Evolutionary conservation across 1,140 invertebrate genomes (phyloP), one percentile per base, ranked within the genome.

Genomic region (Ruditapes philippinarum): DNA sequence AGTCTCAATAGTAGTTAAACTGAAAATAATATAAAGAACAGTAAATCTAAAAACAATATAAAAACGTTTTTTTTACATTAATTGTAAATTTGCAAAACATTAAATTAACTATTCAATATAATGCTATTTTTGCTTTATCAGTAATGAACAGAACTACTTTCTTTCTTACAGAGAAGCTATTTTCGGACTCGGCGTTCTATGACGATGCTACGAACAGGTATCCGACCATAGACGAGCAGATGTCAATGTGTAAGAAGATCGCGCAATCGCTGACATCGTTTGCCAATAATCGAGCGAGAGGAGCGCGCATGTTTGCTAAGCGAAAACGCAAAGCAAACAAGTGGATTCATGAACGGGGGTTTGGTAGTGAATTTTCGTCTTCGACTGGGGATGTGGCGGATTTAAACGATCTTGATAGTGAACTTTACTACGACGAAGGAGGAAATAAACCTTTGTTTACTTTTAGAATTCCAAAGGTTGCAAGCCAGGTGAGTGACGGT

Each of bases 231-330:
- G 98, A 99, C 94, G 98, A 99, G 95, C 98, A 99, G 96, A 98
- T 99, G 93, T 97, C 98, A 95, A 96, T 99, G 85, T 98, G 98
- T 57, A 97, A 98, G 68, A 97, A 98, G 94, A 99, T 99, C 94
- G 98, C 98, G 82, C 97, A 97, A 96, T 99, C 98, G 19, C 96
- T 99, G 91, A 98, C 98, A 91, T 98, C 99, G 93, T 97, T 98
- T 89, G 98, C 97, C 96, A 99, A 99, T 96, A 97, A 98, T 95
- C 97, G 97, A 94, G 98, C 98, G 94, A 98, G 98, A 94, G 98
- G 98, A 22, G 98, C 99, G 95, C 97, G 97, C 91, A 99, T 99
- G 98, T 99, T 99, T 95, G 98, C 98, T 90, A 99, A 98, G 95
- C 96, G 98, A 80, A 98, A 98, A 96, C 98, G 98, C 94, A 97